Percentiles rank a stretch among this genome's conserved stretches.
Evolutionary conservation across 1,140 invertebrate species (phyloP).

Genomic region (Caenorhabditis remanei): DNA sequence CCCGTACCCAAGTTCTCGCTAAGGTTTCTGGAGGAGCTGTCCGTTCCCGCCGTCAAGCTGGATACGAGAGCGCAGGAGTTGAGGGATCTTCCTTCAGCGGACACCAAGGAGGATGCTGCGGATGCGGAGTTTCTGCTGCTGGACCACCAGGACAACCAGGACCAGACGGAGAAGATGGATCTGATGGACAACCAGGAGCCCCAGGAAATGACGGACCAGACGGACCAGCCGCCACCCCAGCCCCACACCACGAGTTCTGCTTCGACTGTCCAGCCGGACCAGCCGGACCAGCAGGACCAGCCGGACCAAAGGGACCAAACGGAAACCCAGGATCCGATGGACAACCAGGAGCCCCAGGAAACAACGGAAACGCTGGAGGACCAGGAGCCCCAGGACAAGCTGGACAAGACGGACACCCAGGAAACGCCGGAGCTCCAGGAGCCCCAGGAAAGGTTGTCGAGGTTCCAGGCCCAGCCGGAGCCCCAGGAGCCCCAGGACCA

Average conservation of each 20-base stretch:
- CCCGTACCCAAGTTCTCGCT: slow-evolving; percentile 67
- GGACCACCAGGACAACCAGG: slow-evolving; percentile 71
- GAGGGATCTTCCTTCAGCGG: slow-evolving; percentile 39
- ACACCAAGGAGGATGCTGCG: slow-evolving; percentile 68
- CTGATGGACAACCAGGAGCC: slow-evolving; percentile 65
- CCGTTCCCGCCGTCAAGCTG: slow-evolving; percentile 68
- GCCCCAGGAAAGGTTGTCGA: slow-evolving; percentile 59
- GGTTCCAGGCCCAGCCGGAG: slow-evolving; percentile 60
- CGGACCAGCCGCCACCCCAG: slow-evolving; percentile 61
- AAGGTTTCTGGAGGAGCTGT: slow-evolving; percentile 58
- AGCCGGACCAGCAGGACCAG: slow-evolving; percentile 63
- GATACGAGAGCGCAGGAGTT: slow-evolving; percentile 66
- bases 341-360: slow-evolving; percentile 63
- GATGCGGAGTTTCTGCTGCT: slow-evolving; percentile 69
- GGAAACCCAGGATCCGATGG: slow-evolving; percentile 63
- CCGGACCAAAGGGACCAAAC: slow-evolving; percentile 62
- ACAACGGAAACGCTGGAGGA: slow-evolving; percentile 50
- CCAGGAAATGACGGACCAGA: slow-evolving; percentile 68
- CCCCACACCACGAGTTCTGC: slow-evolving; percentile 65
- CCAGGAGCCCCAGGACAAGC: slow-evolving; percentile 55
- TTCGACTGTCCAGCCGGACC: slow-evolving; percentile 71
- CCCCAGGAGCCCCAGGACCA: slow-evolving; percentile 61
- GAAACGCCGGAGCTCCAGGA: slow-evolving; percentile 62
- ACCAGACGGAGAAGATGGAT: slow-evolving; percentile 69
- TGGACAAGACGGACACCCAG: slow-evolving; percentile 61